Conservation (phyloP, 2,888 invertebrate species). For the Punctoribates punctum region DNA sequence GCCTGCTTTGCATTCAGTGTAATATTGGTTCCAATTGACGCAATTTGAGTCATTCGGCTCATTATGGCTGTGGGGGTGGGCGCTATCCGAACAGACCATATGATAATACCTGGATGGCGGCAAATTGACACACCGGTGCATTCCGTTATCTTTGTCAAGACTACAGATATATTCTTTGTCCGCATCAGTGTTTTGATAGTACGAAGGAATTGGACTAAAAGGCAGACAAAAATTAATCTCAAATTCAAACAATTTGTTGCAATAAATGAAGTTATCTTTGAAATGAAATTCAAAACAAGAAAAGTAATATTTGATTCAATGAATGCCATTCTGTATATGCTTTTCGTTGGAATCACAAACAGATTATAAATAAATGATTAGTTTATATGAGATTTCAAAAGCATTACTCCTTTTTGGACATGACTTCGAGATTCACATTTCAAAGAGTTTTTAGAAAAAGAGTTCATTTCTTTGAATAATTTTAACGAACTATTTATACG, state of each 20-base stretch:
- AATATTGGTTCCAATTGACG: slow-evolving; percentile 99
- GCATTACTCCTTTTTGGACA: too few relatives aligned
- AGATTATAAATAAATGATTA: too few relatives aligned
- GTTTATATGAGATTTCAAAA: too few relatives aligned
- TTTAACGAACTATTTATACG: too few relatives aligned
- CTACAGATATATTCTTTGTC: slow-evolving; percentile 93
- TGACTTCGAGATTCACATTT: too few relatives aligned
- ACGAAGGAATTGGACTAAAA: slow-evolving; percentile 64
- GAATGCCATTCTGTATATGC: too few relatives aligned
- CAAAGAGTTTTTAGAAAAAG: too few relatives aligned
- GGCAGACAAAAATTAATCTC: not conserved
- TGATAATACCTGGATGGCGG: slow-evolving; percentile 71
- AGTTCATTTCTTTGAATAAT: too few relatives aligned
- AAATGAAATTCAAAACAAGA: too few relatives aligned
- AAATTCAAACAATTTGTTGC: not conserved
- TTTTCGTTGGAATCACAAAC: too few relatives aligned
- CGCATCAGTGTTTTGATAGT: slow-evolving; percentile 60
- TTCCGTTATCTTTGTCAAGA: slow-evolving; percentile 84
- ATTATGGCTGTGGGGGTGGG: slow-evolving; percentile 55
- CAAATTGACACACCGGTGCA: slow-evolving; percentile 82
- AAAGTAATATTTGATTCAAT: too few relatives aligned
- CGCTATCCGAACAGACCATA: slow-evolving; percentile 71
- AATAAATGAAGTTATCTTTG: too few relatives aligned
- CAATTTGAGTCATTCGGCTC: slow-evolving; percentile 64
- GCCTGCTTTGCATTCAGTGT: slow-evolving; percentile 85